Conservation (phyloP, 2,797 vertebrate species). For the Discoglossus pictus region DNA sequence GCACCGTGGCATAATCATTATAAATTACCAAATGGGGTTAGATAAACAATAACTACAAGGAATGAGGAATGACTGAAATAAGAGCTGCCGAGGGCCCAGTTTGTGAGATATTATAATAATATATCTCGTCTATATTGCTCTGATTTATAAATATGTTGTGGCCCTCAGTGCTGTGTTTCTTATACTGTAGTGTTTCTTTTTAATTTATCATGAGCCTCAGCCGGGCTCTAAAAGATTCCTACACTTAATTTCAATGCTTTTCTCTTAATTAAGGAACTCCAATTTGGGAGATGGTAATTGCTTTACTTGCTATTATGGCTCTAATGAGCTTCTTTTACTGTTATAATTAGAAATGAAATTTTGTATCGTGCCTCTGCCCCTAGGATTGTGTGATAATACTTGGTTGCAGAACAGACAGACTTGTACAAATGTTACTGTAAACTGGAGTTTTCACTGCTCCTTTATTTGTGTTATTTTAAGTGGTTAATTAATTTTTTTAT, state of each 20-base stretch:
- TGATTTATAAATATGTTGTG: constrained; percentile 13
- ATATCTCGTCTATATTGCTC: neutral
- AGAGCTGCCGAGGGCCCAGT: too few relatives aligned
- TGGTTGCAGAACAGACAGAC: neutral
- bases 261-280: constrained; percentile 48
- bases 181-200: constrained; percentile 12
- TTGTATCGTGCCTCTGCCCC: constrained; percentile 17
- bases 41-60: too few relatives aligned
- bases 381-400: constrained; percentile 24
- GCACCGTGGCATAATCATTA: too few relatives aligned
- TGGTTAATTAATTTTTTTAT: constrained; percentile 19
- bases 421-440: neutral
- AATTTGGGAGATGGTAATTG: constrained; percentile 45
- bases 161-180: constrained; percentile 14
- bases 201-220: constrained; percentile 1
- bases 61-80: too few relatives aligned
- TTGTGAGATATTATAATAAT: too few relatives aligned
- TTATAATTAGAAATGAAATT: constrained; percentile 49
- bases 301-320: constrained; percentile 38
- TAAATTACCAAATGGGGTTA: too few relatives aligned
- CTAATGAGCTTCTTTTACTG: constrained; percentile 48
- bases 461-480: constrained; percentile 27
- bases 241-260: constrained; percentile 38
- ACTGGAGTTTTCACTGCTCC: neutral
- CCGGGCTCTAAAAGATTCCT: constrained; percentile 36